Percentiles rank a stretch among this genome's conserved stretches.
These are phyloP conservation scores for Amphiura filiformis DNA, from an alignment of 35 echinoderm and acorn worm species.

Conservation along the genomic window DNA sequence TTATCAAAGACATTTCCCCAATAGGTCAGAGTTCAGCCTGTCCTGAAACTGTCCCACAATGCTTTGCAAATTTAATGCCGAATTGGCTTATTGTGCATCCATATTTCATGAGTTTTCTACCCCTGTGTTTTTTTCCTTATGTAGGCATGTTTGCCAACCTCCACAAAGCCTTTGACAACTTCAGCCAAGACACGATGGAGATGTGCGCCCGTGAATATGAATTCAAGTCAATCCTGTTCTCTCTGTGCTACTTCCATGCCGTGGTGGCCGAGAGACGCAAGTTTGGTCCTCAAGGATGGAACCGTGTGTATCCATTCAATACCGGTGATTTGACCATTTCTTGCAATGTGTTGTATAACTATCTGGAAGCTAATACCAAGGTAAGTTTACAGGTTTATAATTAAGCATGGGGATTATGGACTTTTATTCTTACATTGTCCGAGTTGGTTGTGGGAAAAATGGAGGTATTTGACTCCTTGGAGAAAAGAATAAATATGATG, in stretches of 20 bases:
- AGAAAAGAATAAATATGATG: background rate
- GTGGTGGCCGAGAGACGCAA: conserved; percentile 95
- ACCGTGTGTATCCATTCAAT: conserved; percentile 95
- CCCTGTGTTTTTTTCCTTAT: no score
- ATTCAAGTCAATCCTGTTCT: conserved; percentile 96
- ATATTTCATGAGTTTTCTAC: background rate
- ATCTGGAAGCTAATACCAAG: conserved; percentile 97
- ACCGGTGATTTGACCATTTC: conserved; percentile 98
- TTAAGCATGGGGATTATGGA: no score
- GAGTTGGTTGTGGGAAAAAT: no score
- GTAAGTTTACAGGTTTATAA: no score
- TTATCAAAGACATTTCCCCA: no score
- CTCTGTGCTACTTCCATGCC: conserved; percentile 99
- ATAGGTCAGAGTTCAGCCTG: no score
- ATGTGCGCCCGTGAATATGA: conserved; percentile 98
- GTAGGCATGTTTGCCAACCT: conserved; percentile 96
- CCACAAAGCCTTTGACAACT: conserved; percentile 95
- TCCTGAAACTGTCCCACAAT: no score
- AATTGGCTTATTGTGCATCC: background rate
- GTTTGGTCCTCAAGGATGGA: conserved; percentile 99
- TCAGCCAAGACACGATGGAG: conserved; percentile 95
- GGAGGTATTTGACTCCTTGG: no score
- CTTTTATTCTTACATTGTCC: no score
- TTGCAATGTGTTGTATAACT: conserved; percentile 97
- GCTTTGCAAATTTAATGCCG: background rate